Conservation (phyloP, 2,888 invertebrate genomes). For the Arge pagana region DNA sequence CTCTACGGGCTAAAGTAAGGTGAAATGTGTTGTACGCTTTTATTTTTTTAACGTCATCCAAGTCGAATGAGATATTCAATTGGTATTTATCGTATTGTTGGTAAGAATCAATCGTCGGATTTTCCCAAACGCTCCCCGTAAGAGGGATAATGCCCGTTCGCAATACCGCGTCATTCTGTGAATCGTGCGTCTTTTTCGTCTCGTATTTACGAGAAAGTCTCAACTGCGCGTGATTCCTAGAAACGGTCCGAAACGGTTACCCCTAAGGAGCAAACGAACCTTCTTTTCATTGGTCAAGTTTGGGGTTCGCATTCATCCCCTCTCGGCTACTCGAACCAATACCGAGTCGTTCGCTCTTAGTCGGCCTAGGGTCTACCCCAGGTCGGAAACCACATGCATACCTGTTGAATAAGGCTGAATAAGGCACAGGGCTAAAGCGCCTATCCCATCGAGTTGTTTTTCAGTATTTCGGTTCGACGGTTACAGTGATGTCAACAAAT, state of each 20-base stretch:
- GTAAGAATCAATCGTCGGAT: too few species aligned
- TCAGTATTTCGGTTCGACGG: conserved; percentile 17
- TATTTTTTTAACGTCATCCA: too few species aligned
- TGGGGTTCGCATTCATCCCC: conserved; percentile 13
- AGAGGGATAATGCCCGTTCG: too few species aligned
- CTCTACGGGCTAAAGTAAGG: too few species aligned
- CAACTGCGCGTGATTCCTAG: conserved; percentile 8
- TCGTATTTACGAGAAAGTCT: conserved; percentile 11
- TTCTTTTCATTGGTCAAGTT: conserved; percentile 12
- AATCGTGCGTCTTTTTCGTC: too few species aligned
- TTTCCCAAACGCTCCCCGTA: too few species aligned
- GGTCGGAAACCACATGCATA: conserved; percentile 19
- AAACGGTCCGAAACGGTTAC: conserved; percentile 12
- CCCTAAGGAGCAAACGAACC: conserved; percentile 14
- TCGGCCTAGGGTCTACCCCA: conserved; percentile 15
- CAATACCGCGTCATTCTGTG: too few species aligned
- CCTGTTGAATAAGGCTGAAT: conserved; percentile 17
- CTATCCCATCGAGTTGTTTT: too few species aligned
- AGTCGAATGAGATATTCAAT: too few species aligned
- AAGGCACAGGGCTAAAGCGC: conserved; percentile 13
- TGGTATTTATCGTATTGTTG: too few species aligned
- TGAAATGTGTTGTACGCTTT: too few species aligned
- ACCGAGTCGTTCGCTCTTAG: conserved; percentile 5
- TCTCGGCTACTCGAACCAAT: conserved; percentile 6
- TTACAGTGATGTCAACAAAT: too few species aligned